Evolutionary conservation across 2,797 vertebrate species (phyloP).

Genomic region (Potorous gilbertii): DNA sequence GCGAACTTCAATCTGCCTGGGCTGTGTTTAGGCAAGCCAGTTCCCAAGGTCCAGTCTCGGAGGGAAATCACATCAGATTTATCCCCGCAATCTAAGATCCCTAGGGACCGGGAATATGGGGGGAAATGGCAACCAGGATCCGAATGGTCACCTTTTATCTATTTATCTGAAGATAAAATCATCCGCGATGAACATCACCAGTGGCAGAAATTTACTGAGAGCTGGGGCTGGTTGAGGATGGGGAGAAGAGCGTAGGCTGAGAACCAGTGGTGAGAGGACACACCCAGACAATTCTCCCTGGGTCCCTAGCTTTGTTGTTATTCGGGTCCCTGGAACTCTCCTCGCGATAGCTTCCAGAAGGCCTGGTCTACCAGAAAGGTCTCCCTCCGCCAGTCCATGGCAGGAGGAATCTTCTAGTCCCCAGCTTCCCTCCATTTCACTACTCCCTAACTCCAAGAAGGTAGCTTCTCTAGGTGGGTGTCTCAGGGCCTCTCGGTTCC

Average conservation of each 20-base stretch:
- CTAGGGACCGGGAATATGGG: not conserved
- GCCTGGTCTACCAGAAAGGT: not conserved
- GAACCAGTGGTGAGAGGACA: too few species aligned
- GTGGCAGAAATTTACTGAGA: not conserved
- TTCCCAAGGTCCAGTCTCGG: not conserved
- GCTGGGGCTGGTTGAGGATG: not conserved
- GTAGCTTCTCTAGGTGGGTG: not conserved
- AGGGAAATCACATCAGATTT: not conserved
- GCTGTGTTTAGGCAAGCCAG: not conserved
- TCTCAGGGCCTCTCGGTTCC: not conserved
- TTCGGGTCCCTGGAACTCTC: not conserved
- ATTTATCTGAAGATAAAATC: not conserved
- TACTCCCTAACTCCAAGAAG: fast-evolving
- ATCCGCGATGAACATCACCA: not conserved
- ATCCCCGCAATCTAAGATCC: not conserved
- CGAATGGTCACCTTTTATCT: not conserved
- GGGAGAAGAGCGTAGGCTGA: not conserved
- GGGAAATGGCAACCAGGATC: not conserved
- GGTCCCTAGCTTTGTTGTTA: not conserved
- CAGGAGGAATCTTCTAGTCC: not conserved
- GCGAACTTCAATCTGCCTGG: not conserved
- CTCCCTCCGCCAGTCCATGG: not conserved
- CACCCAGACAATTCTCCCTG: not conserved
- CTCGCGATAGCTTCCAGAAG: fast-evolving
- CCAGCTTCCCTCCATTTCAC: not conserved